Evolutionary conservation across 2,888 invertebrate species (phyloP), one percentile per base, ranked within the genome.

Genomic region (Mesorhabditis spiculigera): DNA sequence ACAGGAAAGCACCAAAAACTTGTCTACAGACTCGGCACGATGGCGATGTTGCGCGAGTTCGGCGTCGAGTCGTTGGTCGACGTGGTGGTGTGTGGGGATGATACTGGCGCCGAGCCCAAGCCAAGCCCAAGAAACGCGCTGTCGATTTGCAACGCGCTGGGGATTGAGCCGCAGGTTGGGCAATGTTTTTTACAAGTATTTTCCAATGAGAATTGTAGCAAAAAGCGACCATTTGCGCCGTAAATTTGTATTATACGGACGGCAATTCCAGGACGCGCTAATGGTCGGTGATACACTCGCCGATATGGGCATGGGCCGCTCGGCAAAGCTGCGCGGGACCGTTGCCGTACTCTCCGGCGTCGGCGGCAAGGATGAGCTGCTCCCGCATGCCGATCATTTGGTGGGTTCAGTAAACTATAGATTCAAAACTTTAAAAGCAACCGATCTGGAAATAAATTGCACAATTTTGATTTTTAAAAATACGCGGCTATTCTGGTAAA

Each of bases 261-360:
- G 16, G 13, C 45, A 43, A 62, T 71, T 79, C 64, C 65, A 83
- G 79, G 79, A 86, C 61, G 79, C 88, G 4, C 84, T 86, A 6
- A 87, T 88, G 87, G 87, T 88, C 5, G 88, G 88, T 4, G 88
- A 88, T 78, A 88, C 88, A 5, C 81, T 86, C 62, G 87, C 87
- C 2, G 88, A 88, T 76, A 85, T 88, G 72, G 86, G 86, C 45
- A 87, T 88, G 86, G 88, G 86, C 8, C 81, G 84, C 62, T 84
- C 86, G 4, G 88, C 88, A 10, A 83, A 86, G 41, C 81, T 88
- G 13, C 87, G 87, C 42, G 86, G 85, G 73, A 86, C 85, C 43
- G 84, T 88, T 10, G 88, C 87, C 4, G 88, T 88, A 13, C 78
- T 88, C 28, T 87, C 87, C 68, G 88, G 88, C 13, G 78, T 85